Evolutionary conservation across 2,113 vertebrate species (phyloP).

Genomic region (Hemichromis elongatus): DNA sequence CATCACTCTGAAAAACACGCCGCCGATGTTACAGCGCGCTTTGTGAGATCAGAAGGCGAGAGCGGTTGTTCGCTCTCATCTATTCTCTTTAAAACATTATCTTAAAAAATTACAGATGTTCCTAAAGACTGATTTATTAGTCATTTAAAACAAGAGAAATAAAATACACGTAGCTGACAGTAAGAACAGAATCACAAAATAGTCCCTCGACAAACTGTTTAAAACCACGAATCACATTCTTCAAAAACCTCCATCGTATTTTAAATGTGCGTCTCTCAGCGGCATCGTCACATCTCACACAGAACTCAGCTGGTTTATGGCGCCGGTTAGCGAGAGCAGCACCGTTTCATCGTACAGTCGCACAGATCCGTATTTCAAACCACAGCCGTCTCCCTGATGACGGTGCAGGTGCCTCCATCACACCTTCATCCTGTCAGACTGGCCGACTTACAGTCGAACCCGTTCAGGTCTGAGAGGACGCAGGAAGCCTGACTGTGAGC

Average conservation of each 20-base stretch:
- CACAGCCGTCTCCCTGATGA: fast-evolving
- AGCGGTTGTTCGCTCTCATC: not conserved
- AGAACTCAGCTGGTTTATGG: not conserved
- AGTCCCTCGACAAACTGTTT: not conserved
- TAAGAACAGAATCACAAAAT: not conserved
- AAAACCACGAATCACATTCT: not conserved
- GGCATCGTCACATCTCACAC: fast-evolving
- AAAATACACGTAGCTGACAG: not conserved
- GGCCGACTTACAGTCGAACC: not conserved
- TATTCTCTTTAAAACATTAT: not conserved
- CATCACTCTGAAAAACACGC: not conserved
- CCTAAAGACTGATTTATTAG: not conserved
- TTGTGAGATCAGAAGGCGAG: not conserved
- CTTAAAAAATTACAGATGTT: not conserved
- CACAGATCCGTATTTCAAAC: not conserved
- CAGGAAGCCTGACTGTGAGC: not conserved
- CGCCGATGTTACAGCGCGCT: not conserved
- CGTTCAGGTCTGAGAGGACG: not conserved
- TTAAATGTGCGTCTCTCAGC: not conserved
- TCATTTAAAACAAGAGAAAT: not conserved
- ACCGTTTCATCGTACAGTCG: no score
- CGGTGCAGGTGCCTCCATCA: not conserved
- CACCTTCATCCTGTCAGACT: not conserved
- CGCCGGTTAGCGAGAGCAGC: no score
- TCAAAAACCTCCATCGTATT: not conserved